Conservation (phyloP, 2,113 vertebrate genomes). For the Melospiza melodia region DNA sequence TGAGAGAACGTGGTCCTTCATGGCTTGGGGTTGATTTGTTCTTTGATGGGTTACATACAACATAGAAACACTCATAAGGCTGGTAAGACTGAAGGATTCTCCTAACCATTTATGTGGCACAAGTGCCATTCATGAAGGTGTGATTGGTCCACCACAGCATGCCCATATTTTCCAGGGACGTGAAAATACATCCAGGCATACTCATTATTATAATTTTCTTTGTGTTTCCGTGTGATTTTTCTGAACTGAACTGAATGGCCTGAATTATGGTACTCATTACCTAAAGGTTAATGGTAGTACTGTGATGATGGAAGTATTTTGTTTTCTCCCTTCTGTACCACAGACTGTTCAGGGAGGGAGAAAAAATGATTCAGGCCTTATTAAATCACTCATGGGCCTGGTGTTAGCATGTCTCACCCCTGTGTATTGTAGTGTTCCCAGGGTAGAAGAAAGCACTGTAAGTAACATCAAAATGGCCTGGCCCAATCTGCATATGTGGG, state of each 20-base stretch:
- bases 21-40: not conserved
- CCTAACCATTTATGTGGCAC: accelerated
- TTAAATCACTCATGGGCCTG: not conserved
- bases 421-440: accelerated
- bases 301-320: not conserved
- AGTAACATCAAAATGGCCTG: not conserved
- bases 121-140: accelerated
- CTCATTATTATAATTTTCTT: not conserved
- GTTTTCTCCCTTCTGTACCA: not conserved
- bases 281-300: conserved; percentile 36
- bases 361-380: not conserved
- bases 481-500: not conserved
- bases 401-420: not conserved
- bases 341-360: not conserved
- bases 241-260: not conserved
- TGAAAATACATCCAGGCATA: not conserved
- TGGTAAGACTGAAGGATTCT: not conserved
- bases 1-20: not conserved
- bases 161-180: accelerated
- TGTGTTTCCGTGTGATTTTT: not conserved
- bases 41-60: not conserved
- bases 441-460: not conserved
- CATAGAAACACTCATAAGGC: not conserved
- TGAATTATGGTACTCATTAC: conserved; percentile 23
- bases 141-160: not conserved